Conservation (phyloP, 2,797 vertebrate species). For the Malacoraja senta region DNA sequence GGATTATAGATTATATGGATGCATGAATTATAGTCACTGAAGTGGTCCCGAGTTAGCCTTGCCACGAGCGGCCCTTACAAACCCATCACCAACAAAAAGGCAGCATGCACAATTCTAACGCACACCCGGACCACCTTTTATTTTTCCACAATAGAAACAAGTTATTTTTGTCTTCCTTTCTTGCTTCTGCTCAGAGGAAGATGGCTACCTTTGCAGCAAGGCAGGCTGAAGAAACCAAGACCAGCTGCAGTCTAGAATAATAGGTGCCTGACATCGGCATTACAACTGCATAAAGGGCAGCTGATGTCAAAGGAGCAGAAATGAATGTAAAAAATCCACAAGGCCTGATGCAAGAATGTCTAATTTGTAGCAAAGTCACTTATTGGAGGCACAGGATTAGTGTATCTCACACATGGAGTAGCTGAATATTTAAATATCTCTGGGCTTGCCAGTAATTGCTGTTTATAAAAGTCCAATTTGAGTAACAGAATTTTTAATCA, state of each 20-base stretch:
- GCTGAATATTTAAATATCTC: neutral
- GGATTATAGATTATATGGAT: neutral
- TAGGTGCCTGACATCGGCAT: neutral
- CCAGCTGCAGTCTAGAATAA: constrained; percentile 20
- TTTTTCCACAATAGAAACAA: constrained; percentile 29
- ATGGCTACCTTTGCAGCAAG: neutral
- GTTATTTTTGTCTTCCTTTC: constrained; percentile 3
- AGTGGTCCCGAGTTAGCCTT: too few relatives aligned
- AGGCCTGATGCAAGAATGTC: neutral
- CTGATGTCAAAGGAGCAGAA: neutral
- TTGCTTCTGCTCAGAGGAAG: neutral
- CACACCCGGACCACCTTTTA: neutral
- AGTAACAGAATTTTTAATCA: neutral
- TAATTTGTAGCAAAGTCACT: neutral
- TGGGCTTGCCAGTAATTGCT: neutral
- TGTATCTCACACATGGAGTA: neutral
- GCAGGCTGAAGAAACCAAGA: neutral
- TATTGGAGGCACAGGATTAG: neutral
- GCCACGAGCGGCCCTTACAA: neutral
- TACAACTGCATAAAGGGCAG: neutral
- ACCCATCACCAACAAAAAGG: neutral
- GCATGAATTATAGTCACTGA: constrained; percentile 11
- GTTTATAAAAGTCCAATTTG: neutral
- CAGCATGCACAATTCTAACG: neutral
- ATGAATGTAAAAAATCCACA: neutral